Evolutionary conservation across 37 sponge, comb jelly and placozoan genomes (phyloP), one percentile per base, ranked within the genome.

Genomic region (Cladorhizidae sp.): DNA sequence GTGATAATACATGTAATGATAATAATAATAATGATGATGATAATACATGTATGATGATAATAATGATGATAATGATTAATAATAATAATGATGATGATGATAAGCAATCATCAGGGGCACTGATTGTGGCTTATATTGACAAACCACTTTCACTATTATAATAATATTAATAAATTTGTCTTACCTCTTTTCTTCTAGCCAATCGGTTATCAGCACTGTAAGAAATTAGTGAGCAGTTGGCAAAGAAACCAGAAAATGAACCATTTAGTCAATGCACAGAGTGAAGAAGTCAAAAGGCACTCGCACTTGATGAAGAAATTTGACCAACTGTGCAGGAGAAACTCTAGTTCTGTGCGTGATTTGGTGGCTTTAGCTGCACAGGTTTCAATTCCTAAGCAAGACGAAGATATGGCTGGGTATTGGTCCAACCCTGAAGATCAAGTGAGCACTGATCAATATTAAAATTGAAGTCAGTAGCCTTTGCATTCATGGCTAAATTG

Each of bases 381-480:
- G 52, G 72, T 79, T 23, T 75, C 80, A 1, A 23, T 23, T 29
- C 21, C 41, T 0, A 29, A 50, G 38, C 79, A 85, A 3, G 85
- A 63, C 2, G 61, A 2, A 33, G 62, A 70, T 29, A 29, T 43
- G 5, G 49, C 29, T 9, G 88, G 88, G 5, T 87, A 87, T 57
- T 87, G 88, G 88, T 87, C 88, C 40, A 87, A 70, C 43, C 88
- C 88, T 2, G 88, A 87, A 41, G 82, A 75, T 21, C 73, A 87
- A 67, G 81, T 81, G 40, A 28, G 49, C 3, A 31, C 54, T 12
- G 74, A 17, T 9, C 25, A 18, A n/a, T 1, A 9, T 50, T 11
- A 31, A 17, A 3, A 17, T 12, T 59, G 61, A 17, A 18, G 17
- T 17, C 28, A 17, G 61, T 59, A 26, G 3, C n/a, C 28, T 23